Evolutionary conservation across 1,140 invertebrate genomes (phyloP).

Genomic region (Ostrea edulis): DNA sequence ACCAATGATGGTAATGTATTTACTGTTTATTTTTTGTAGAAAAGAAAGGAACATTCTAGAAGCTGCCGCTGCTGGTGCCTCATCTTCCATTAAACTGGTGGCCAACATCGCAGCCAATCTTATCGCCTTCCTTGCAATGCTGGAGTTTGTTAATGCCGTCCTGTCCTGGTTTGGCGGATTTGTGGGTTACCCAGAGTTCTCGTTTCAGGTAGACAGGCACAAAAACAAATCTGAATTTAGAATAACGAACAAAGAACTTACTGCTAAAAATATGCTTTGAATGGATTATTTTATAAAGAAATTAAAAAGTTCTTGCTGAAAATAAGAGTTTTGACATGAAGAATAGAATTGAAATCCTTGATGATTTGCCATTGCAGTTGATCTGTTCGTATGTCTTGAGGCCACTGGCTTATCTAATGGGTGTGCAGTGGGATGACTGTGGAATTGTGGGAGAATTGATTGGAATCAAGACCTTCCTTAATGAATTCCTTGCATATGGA

Average conservation of each 20-base stretch:
- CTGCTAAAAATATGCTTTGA: no score
- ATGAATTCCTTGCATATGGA: conserved; percentile 79
- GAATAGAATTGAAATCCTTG: no score
- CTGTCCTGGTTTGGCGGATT: conserved; percentile 89
- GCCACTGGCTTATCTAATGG: conserved; percentile 78
- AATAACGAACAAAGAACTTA: no score
- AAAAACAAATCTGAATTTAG: no score
- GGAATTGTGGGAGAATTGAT: conserved; percentile 76
- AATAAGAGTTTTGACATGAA: no score
- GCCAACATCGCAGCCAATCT: conserved; percentile 94
- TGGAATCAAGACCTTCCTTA: conserved; percentile 78
- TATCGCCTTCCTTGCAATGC: conserved; percentile 93
- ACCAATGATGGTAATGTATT: no score
- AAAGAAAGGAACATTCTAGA: conserved; percentile 91
- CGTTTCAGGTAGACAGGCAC: conserved; percentile 72
- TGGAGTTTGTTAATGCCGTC: conserved; percentile 90
- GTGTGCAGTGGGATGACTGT: conserved; percentile 74
- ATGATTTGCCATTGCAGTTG: conserved; percentile 59
- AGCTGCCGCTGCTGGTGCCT: conserved; percentile 92
- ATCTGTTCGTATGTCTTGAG: conserved; percentile 77
- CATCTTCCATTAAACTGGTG: conserved; percentile 89
- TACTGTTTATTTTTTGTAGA: conserved; percentile 79
- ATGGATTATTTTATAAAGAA: no score
- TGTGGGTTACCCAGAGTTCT: conserved; percentile 82
- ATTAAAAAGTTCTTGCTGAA: no score